Evolutionary conservation across 2,113 vertebrate species (phyloP).

Genomic region (Sturnira hondurensis): DNA sequence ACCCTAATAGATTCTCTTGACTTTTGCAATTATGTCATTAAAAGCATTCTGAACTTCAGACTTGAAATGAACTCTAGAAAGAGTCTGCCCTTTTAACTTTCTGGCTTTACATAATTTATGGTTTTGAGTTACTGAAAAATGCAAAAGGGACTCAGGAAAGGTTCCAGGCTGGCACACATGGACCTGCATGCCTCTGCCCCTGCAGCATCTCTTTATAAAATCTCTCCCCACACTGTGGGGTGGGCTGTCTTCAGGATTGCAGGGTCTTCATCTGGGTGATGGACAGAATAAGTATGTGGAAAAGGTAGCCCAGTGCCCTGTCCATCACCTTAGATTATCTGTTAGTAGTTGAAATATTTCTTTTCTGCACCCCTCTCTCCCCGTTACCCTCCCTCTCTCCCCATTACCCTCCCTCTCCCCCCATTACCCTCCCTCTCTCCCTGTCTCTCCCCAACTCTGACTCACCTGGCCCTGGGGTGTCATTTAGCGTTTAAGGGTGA

Average conservation of each 20-base stretch:
- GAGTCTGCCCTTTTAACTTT: conserved; percentile 58
- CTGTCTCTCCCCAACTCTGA: background rate
- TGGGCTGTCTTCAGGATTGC: background rate
- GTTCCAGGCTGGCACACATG: background rate
- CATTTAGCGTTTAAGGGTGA: background rate
- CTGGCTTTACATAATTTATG: conserved; percentile 67
- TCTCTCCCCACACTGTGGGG: background rate
- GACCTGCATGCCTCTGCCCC: background rate
- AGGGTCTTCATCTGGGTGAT: background rate
- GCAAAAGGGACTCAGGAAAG: conserved; percentile 41
- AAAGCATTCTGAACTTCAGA: conserved; percentile 66
- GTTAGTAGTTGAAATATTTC: background rate
- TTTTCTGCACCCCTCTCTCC: rapidly evolving
- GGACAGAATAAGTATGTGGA: background rate
- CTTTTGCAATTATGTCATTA: conserved; percentile 64
- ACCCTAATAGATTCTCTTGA: conserved; percentile 6
- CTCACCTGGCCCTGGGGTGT: background rate
- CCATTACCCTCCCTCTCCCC: rapidly evolving
- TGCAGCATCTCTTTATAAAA: background rate
- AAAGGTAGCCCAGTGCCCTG: too few species aligned
- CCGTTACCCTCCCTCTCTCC: rapidly evolving
- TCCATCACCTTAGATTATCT: background rate
- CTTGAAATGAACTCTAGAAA: conserved; percentile 61
- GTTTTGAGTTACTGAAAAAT: conserved; percentile 65
- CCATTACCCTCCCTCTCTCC: rapidly evolving